A percentile compares a stretch with the other conserved stretches of the same genome.
These are phyloP conservation scores for Sminthurides aquaticus DNA, from an alignment of 2,888 invertebrate genomes.

Conservation along the genomic window DNA sequence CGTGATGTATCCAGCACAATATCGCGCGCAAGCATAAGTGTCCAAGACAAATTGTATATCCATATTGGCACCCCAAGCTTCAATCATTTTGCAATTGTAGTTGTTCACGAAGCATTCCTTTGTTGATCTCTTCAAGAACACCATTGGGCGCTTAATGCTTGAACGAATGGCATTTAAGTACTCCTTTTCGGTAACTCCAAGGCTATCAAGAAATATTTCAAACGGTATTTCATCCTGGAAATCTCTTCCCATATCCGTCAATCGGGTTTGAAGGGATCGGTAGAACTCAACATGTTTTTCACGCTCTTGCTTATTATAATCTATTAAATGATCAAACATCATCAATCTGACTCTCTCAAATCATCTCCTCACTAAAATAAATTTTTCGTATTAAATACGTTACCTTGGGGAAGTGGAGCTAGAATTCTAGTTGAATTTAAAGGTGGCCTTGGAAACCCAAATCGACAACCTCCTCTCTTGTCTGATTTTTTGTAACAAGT, in stretches of 20 bases:
- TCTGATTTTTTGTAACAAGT: slow-evolving; percentile 17
- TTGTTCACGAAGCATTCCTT: slow-evolving; percentile 39
- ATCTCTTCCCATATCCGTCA: neutral
- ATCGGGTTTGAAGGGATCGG: neutral
- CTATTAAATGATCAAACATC: neutral
- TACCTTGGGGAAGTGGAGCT: neutral
- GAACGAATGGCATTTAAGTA: slow-evolving; percentile 30
- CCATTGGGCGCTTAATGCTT: slow-evolving; percentile 26
- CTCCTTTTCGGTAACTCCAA: slow-evolving; percentile 21
- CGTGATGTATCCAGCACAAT: slow-evolving; percentile 43
- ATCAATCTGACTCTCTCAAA: neutral
- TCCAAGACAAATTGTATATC: slow-evolving; percentile 46
- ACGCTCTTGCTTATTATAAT: too few relatives aligned
- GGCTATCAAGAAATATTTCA: slow-evolving; percentile 22
- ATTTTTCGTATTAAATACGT: neutral
- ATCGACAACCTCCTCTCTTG: slow-evolving; percentile 2
- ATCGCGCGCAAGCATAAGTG: slow-evolving; percentile 45
- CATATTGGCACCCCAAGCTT: slow-evolving; percentile 45
- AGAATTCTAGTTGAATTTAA: neutral
- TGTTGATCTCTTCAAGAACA: slow-evolving; percentile 38
- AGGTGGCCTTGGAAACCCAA: slow-evolving; percentile 11
- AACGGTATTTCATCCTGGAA: slow-evolving; percentile 16
- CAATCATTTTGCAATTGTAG: slow-evolving; percentile 42
- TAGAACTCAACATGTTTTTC: neutral
- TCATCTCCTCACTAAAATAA: neutral